These are phyloP conservation scores for Anniella stebbinsi DNA, from an alignment of 2,797 vertebrate species.

Conservation along the genomic window DNA sequence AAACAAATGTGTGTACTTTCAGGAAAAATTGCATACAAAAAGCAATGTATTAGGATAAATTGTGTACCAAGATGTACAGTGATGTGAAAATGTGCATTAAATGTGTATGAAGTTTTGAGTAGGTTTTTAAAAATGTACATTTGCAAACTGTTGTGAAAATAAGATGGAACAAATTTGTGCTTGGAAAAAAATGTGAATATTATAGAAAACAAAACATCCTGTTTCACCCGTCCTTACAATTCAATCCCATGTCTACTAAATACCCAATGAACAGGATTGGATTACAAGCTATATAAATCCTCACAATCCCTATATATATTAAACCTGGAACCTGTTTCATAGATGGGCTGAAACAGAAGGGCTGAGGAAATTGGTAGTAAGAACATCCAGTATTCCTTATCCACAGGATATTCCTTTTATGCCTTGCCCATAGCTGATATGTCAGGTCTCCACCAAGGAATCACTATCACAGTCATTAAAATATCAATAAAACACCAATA, in stretches of 20 bases:
- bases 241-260: neutral
- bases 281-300: too few species aligned
- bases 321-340: too few species aligned
- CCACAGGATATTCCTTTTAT: neutral
- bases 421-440: neutral
- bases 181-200: neutral
- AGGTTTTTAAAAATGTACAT: neutral
- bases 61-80: neutral
- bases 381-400: neutral
- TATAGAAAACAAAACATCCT: too few species aligned
- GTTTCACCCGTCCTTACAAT: neutral
- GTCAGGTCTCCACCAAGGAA: neutral
- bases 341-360: too few species aligned
- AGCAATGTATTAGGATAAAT: too few species aligned
- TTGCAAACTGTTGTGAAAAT: neutral
- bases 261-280: too few species aligned
- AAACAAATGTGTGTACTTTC: neutral
- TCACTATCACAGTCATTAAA: too few species aligned
- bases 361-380: neutral
- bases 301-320: too few species aligned
- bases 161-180: neutral
- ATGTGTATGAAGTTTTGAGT: neutral
- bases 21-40: neutral
- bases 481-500: too few species aligned
- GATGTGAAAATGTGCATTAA: neutral